phyloP scores from a whole-genome alignment of 1,140 invertebrate genomes.

The Venturia canescens region DNA sequence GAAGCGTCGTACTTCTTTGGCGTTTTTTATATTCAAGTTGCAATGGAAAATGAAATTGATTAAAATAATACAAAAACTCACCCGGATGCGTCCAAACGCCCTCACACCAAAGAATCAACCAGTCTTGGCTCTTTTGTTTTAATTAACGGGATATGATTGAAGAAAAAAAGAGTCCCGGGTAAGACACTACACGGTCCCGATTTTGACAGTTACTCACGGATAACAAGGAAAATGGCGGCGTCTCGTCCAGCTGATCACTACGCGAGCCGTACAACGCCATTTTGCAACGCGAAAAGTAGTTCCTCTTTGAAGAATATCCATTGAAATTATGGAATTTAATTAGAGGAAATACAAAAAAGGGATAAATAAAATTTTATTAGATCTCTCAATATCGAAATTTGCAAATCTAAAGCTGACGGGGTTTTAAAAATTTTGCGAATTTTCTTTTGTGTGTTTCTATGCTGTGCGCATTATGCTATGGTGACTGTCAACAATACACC shows the following conservation, averaged over 20 bases:
- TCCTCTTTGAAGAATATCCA: background rate
- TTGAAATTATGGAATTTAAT: background rate
- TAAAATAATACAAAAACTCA: constrained; percentile 52
- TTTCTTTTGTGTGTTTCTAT: too few relatives aligned
- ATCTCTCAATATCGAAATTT: too few relatives aligned
- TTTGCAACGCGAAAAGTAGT: constrained; percentile 46
- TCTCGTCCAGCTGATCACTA: constrained; percentile 45
- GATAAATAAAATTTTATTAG: too few relatives aligned
- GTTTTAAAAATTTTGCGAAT: too few relatives aligned
- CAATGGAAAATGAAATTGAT: background rate
- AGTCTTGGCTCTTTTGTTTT: constrained; percentile 63
- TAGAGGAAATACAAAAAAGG: too few relatives aligned
- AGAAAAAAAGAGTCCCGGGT: constrained; percentile 55
- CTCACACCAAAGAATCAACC: constrained; percentile 67
- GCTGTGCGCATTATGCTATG: too few relatives aligned
- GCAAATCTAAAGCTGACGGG: too few relatives aligned
- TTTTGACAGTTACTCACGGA: constrained; percentile 48
- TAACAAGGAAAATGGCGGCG: constrained; percentile 48
- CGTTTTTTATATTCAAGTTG: background rate
- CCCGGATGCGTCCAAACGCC: constrained; percentile 73
- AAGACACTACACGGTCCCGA: constrained; percentile 41
- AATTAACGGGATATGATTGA: constrained; percentile 52
- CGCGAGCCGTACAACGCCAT: constrained; percentile 27
- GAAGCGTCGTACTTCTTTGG: background rate
- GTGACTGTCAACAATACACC: too few relatives aligned